These are phyloP conservation scores for Mandrillus leucophaeus DNA, from an alignment of 2,113 vertebrate genomes.

Conservation along the genomic window DNA sequence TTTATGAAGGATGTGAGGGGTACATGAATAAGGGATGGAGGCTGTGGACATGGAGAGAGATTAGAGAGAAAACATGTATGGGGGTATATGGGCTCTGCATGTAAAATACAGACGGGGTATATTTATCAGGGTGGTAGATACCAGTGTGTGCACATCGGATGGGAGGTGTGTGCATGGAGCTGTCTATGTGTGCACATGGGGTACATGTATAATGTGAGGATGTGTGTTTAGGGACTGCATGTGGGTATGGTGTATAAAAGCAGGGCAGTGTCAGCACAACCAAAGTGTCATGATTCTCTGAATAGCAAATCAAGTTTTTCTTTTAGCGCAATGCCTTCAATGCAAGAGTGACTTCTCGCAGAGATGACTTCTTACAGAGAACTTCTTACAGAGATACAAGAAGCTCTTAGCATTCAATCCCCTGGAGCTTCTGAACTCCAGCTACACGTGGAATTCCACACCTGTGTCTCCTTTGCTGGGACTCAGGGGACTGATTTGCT, in stretches of 20 bases:
- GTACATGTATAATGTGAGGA: neutral
- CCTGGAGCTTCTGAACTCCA: constrained; percentile 64
- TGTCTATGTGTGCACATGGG: neutral
- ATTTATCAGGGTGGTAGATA: neutral
- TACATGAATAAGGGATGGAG: neutral
- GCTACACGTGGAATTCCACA: constrained; percentile 11
- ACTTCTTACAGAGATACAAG: constrained; percentile 51
- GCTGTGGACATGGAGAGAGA: neutral
- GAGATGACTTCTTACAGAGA: too few species aligned
- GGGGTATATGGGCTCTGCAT: rapidly evolving
- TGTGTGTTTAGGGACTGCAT: rapidly evolving
- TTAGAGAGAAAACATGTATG: neutral
- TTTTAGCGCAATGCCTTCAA: neutral
- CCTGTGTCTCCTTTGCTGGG: constrained; percentile 56
- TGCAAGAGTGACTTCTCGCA: too few species aligned
- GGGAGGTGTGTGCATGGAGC: neutral
- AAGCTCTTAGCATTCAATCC: constrained; percentile 49
- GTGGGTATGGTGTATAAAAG: rapidly evolving
- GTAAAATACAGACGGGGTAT: neutral
- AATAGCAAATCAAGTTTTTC: neutral
- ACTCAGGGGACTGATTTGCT: constrained; percentile 26
- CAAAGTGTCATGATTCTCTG: neutral
- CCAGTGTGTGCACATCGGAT: neutral
- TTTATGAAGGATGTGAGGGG: neutral
- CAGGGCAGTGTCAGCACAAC: neutral